Conservation (phyloP, 2,113 vertebrate species). For the Pedionomus torquatus region DNA sequence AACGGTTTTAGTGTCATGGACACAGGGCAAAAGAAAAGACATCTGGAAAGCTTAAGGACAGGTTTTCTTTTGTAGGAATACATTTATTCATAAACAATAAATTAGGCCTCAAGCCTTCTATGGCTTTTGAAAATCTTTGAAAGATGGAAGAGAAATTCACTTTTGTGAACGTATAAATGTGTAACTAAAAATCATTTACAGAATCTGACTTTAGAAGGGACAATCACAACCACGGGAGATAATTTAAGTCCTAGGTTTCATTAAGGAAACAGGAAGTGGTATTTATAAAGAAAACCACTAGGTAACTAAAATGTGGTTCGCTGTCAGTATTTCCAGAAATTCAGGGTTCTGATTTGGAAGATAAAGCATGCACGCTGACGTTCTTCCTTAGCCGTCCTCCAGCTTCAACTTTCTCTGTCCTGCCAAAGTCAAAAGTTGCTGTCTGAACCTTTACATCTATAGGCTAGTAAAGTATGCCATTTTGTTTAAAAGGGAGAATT, state of each 20-base stretch:
- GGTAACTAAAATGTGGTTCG: background rate
- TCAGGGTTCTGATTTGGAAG: background rate
- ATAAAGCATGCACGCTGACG: background rate
- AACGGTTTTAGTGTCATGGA: too few species aligned
- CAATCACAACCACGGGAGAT: background rate
- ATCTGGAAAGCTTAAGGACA: background rate
- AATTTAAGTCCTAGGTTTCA: background rate
- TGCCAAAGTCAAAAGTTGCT: background rate
- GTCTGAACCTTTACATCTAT: background rate
- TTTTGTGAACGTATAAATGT: accelerated
- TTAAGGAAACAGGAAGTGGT: background rate
- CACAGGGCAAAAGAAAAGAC: too few species aligned
- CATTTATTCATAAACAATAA: background rate
- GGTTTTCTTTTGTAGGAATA: background rate
- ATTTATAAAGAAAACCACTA: background rate
- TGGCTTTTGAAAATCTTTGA: background rate
- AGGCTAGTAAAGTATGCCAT: background rate
- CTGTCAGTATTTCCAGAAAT: background rate
- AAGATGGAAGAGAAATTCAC: background rate
- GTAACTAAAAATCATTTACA: background rate
- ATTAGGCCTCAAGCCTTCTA: background rate
- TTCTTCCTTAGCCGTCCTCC: background rate
- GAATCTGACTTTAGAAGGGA: background rate
- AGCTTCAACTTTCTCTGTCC: background rate
- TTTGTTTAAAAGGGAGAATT: background rate